Percentiles rank a stretch among this genome's conserved stretches.
These are phyloP conservation scores for Thinocorus orbignyianus DNA, from an alignment of 2,113 vertebrate genomes.

Conservation along the genomic window DNA sequence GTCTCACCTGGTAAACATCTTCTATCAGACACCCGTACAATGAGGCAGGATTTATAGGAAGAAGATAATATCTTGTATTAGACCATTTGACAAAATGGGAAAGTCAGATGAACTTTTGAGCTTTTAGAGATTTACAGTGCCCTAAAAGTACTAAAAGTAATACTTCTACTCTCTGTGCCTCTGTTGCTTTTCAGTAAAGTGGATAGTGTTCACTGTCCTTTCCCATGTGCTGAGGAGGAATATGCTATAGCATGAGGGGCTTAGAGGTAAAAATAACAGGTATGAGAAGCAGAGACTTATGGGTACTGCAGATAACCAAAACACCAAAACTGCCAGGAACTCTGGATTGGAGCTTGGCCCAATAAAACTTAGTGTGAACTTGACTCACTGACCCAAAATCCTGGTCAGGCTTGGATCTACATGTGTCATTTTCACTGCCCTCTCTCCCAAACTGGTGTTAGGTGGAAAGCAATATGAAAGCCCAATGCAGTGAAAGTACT, in stretches of 20 bases:
- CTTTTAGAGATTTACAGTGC: background rate
- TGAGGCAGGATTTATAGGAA: background rate
- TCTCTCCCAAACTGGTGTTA: background rate
- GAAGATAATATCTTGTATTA: background rate
- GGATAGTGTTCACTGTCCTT: background rate
- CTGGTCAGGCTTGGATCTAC: background rate
- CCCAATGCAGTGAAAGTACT: background rate
- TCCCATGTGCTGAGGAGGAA: background rate
- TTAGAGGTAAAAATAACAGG: background rate
- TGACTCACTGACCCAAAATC: background rate
- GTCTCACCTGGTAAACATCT: background rate
- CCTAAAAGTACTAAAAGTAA: background rate
- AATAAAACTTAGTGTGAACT: background rate
- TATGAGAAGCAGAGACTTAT: background rate
- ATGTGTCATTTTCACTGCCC: background rate
- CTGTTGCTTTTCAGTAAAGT: background rate
- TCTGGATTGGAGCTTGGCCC: background rate
- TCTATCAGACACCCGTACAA: background rate
- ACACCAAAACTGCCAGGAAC: background rate
- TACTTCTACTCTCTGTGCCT: background rate
- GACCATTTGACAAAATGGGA: background rate
- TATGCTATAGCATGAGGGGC: rapidly evolving
- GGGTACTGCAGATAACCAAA: background rate
- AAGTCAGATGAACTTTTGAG: background rate
- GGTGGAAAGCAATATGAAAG: background rate